Evolutionary conservation across 2,797 vertebrate genomes (phyloP).

Genomic region (Dryobates pubescens): DNA sequence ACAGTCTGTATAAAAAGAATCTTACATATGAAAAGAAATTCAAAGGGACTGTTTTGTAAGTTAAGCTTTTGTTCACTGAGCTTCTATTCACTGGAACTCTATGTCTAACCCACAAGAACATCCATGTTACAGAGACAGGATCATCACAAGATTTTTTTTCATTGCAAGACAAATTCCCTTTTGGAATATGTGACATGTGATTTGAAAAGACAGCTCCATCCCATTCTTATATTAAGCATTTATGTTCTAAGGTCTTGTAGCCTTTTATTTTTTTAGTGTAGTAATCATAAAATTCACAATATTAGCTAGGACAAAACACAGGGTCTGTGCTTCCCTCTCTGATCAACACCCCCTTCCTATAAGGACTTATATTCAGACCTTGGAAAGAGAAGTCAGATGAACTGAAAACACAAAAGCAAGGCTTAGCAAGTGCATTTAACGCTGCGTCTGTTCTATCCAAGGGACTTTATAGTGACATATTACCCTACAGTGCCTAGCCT

Average conservation of each 20-base stretch:
- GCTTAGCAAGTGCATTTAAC: not conserved
- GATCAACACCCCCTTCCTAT: not conserved
- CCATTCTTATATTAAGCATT: not conserved
- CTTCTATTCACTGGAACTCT: not conserved
- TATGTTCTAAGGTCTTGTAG: not conserved
- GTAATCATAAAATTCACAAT: not conserved
- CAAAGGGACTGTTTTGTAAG: not conserved
- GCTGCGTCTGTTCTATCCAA: not conserved
- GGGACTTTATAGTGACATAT: not conserved
- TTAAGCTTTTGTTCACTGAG: not conserved
- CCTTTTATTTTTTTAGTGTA: not conserved
- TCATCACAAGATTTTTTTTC: not conserved
- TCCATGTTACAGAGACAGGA: not conserved
- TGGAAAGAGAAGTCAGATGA: not conserved
- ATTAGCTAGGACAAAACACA: not conserved
- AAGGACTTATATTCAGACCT: not conserved
- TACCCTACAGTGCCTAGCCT: not conserved
- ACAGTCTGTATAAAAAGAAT: not conserved
- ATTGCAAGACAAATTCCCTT: not conserved
- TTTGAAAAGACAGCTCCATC: not conserved
- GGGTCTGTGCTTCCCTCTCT: not conserved
- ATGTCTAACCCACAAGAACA: not conserved
- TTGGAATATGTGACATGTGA: not conserved
- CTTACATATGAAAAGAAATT: not conserved
- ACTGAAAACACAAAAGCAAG: not conserved